These are phyloP conservation scores for Agrotis exclamationis DNA, from an alignment of 2,888 invertebrate species.

Conservation along the genomic window DNA sequence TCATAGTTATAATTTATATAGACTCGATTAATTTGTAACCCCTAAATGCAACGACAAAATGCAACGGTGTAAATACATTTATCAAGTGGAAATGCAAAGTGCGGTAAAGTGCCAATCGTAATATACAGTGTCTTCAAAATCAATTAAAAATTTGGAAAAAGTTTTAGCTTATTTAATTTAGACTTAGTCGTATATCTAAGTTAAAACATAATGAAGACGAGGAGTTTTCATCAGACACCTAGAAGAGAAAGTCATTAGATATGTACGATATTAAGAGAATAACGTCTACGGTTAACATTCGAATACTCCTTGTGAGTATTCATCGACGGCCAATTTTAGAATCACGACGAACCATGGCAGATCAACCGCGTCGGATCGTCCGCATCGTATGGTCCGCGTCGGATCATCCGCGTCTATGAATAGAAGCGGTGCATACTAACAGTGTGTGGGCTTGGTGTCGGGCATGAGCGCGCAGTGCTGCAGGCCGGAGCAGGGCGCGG, in stretches of 20 bases:
- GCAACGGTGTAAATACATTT: slow-evolving; percentile 84
- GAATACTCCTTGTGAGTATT: slow-evolving; percentile 25
- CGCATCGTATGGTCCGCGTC: slow-evolving; percentile 22
- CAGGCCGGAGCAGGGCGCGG: slow-evolving; percentile 85
- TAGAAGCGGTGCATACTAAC: slow-evolving; percentile 92
- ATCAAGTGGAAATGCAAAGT: slow-evolving; percentile 84
- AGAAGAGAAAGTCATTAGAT: slow-evolving; percentile 63
- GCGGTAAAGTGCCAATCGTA: slow-evolving; percentile 83
- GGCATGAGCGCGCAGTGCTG: slow-evolving; percentile 94
- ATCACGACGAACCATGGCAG: slow-evolving; percentile 15
- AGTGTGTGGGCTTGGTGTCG: slow-evolving; percentile 92
- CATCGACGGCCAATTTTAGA: slow-evolving; percentile 33
- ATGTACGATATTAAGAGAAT: slow-evolving; percentile 60
- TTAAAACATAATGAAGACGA: slow-evolving; percentile 52
- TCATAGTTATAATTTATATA: slow-evolving; percentile 77
- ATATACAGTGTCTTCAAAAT: slow-evolving; percentile 77
- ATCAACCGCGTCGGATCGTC: not conserved
- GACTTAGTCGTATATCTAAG: slow-evolving; percentile 58
- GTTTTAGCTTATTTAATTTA: slow-evolving; percentile 62
- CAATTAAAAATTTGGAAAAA: slow-evolving; percentile 75
- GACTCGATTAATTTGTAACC: slow-evolving; percentile 66
- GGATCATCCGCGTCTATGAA: slow-evolving; percentile 8
- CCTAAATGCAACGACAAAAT: slow-evolving; percentile 85
- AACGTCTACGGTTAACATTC: slow-evolving; percentile 47
- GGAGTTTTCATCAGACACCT: slow-evolving; percentile 53